Base-by-base conservation (phyloP, 2,113 vertebrate species). In the Thamnophis sirtalis region DNA sequence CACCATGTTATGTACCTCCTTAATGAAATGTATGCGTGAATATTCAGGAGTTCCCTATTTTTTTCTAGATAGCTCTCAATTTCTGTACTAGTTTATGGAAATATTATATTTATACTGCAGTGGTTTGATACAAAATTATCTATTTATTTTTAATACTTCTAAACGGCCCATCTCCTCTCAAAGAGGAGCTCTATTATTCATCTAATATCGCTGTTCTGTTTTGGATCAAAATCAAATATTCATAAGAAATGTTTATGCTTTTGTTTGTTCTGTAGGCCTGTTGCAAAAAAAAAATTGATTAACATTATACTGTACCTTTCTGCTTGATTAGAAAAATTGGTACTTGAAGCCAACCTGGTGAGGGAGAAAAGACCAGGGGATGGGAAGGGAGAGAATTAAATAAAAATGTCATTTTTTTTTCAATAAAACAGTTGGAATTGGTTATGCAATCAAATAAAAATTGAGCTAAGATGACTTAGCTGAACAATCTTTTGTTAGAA, bases 311-410 rank as follows among this genome's bases (percentile, higher is more conserved):
- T 94, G 85, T 98, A 99, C 99, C 99, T 99, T 98, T 99, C 99
- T 90, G 99, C 99, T 97, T 99, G 99, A 97, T 98, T 99, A 86
- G 99, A 98, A 96, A 99, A 99, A 97, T 98, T 99, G 56, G 98
- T 98, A 96, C 98, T 99, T 84, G 98, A 99, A 80, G 98, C 99
- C 98, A 99, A 97, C 97, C 99, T 99, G 94, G 38, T 15, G n/a
- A 56, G 43, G 4, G 21, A 3, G 9, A 1, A 22, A 92, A 63
- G 95, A 95, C 21, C 33, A 38, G 17, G 43, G 96, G 84, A 96
- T 38, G 1, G 95, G 95, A 22, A 48, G 96, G 73, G 96, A 49
- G 1, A 92, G 94, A 55, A 95, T 56, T 6, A 89, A 95, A 48
- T 96, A 89, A 92, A 43, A 26, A 24, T 10, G 1, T 21, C 26